phyloP scores from a whole-genome alignment of 1,140 invertebrate species.

The Drosophila tani region DNA sequence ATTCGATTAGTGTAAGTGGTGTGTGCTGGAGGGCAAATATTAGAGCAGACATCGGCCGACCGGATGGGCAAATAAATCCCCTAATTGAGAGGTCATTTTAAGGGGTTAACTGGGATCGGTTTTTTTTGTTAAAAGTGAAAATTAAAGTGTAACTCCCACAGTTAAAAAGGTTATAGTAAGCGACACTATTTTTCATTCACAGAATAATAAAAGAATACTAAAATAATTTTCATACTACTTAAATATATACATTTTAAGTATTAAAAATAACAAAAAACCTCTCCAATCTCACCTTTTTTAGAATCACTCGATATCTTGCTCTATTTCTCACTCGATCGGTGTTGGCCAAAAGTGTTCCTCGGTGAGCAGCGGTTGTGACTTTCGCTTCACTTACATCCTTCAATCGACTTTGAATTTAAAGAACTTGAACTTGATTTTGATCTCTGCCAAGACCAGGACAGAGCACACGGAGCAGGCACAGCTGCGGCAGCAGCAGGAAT shows the following conservation, averaged over 20 bases:
- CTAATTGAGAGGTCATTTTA: slow-evolving; percentile 6
- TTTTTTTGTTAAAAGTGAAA: too few species aligned
- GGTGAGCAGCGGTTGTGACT: neutral
- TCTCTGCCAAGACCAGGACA: slow-evolving; percentile 43
- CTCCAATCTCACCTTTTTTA: slow-evolving; percentile 6
- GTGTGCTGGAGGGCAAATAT: slow-evolving; percentile 34
- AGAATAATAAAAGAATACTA: too few species aligned
- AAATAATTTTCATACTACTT: neutral
- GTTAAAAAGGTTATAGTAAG: too few species aligned
- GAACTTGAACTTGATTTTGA: slow-evolving; percentile 55
- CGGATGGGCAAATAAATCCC: slow-evolving; percentile 15
- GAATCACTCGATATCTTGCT: neutral
- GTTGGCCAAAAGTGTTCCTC: neutral
- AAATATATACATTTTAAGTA: too few species aligned
- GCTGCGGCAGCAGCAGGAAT: slow-evolving; percentile 54
- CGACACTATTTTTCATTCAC: neutral
- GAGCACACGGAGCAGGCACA: slow-evolving; percentile 49
- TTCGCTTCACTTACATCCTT: slow-evolving; percentile 35
- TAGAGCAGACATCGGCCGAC: slow-evolving; percentile 1
- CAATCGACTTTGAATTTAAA: slow-evolving; percentile 58
- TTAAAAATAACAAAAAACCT: too few species aligned
- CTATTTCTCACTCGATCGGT: slow-evolving; percentile 5
- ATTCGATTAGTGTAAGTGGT: slow-evolving; percentile 64
- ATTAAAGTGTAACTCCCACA: too few species aligned
- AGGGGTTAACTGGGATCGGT: slow-evolving; percentile 3